Conservation (phyloP, 2,113 vertebrate genomes). For the Hippopotamus amphibius region DNA sequence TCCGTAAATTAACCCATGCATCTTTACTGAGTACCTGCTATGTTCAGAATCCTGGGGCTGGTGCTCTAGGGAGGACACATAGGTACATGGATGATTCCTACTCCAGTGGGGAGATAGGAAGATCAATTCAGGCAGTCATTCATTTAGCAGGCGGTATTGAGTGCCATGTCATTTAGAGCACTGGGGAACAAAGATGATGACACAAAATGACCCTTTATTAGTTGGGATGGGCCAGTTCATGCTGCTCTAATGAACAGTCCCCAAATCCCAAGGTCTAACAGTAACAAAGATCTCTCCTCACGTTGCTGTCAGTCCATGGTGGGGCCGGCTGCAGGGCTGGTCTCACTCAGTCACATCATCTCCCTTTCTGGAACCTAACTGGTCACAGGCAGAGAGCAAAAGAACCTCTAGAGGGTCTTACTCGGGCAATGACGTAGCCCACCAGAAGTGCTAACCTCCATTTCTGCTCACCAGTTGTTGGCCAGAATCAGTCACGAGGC, state of each 20-base stretch:
- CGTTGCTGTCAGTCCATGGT: background rate
- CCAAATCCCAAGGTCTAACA: background rate
- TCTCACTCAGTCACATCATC: background rate
- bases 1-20: background rate
- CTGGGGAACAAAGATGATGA: background rate
- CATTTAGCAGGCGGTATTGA: background rate
- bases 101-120: background rate
- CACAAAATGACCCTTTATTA: background rate
- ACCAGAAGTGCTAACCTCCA: background rate
- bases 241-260: background rate
- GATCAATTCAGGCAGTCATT: background rate
- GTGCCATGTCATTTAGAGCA: background rate
- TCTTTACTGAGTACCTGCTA: background rate
- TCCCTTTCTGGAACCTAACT: background rate
- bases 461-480: background rate
- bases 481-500: background rate
- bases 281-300: background rate
- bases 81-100: background rate
- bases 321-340: background rate
- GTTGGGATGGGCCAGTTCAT: background rate
- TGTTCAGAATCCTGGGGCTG: background rate
- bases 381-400: background rate
- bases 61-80: background rate
- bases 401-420: background rate
- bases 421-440: background rate